Evolutionary conservation across 1,140 invertebrate genomes (phyloP).

Genomic region (Solen grandis): DNA sequence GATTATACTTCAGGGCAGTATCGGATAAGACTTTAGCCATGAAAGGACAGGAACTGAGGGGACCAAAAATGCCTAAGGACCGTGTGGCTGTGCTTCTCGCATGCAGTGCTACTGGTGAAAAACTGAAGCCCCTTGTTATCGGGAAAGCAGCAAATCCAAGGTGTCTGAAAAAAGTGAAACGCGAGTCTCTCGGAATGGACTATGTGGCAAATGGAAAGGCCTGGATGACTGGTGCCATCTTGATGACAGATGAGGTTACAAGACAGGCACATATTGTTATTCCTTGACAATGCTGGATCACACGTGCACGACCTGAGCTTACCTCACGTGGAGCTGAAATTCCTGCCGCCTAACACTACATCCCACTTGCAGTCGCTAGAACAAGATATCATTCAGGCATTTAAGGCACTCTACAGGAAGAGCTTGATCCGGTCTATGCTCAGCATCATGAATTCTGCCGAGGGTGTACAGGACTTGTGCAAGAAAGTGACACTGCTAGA

Average conservation of each 20-base stretch:
- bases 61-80: constrained; percentile 54
- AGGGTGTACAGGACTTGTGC: neutral
- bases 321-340: too few relatives aligned
- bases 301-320: too few relatives aligned
- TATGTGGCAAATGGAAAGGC: neutral
- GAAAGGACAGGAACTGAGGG: too few relatives aligned
- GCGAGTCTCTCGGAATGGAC: neutral
- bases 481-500: neutral
- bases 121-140: constrained; percentile 53
- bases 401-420: constrained; percentile 14
- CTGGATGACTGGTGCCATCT: constrained; percentile 1
- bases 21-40: too few relatives aligned
- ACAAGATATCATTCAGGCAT: neutral
- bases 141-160: too few relatives aligned
- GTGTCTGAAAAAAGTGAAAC: constrained; percentile 43
- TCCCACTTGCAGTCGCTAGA: neutral
- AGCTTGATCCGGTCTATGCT: neutral
- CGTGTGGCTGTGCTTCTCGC: constrained; percentile 41
- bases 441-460: constrained; percentile 14
- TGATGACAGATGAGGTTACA: too few relatives aligned
- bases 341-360: neutral
- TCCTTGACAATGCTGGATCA: too few relatives aligned
- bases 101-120: too few relatives aligned
- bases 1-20: constrained; percentile 58
- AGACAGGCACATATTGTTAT: too few relatives aligned